Evolutionary conservation across 2,888 invertebrate genomes (phyloP).

Genomic region (Coelogynopora nodosa): DNA sequence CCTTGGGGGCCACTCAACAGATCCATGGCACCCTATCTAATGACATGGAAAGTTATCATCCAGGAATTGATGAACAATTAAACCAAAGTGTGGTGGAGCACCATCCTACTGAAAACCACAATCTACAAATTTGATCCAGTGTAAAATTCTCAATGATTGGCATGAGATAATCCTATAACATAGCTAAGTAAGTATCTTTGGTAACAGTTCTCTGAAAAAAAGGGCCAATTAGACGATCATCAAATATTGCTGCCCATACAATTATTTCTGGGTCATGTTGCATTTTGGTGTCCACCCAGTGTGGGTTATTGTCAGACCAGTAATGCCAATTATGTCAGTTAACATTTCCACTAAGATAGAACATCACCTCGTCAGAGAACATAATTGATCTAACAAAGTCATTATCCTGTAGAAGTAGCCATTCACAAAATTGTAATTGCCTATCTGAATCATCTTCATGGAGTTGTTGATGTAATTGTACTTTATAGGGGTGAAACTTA

Average conservation of each 20-base stretch:
- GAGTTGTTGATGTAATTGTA: conserved; percentile 28
- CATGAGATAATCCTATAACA: not conserved
- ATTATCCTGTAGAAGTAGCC: conserved; percentile 27
- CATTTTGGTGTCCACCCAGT: conserved; percentile 19
- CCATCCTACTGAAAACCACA: too few species aligned
- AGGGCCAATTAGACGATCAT: not conserved
- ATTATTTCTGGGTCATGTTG: conserved; percentile 15
- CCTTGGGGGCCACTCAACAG: not conserved
- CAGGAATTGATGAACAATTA: too few species aligned
- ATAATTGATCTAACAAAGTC: conserved; percentile 29
- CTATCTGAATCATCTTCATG: conserved; percentile 28
- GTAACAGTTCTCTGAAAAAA: not conserved
- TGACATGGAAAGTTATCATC: not conserved
- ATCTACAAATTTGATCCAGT: too few species aligned
- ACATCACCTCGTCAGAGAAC: conserved; percentile 9
- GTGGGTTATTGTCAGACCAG: not conserved
- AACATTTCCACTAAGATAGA: conserved; percentile 31
- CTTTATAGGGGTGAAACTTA: conserved; percentile 14
- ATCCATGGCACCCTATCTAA: not conserved
- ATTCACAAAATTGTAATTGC: conserved; percentile 20
- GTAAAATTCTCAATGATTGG: not conserved
- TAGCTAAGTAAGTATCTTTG: not conserved
- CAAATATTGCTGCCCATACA: not conserved
- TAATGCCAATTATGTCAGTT: conserved; percentile 3
- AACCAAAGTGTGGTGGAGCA: too few species aligned